These are phyloP conservation scores for Myotis daubentonii DNA, from an alignment of 2,797 vertebrate genomes.

Conservation along the genomic window DNA sequence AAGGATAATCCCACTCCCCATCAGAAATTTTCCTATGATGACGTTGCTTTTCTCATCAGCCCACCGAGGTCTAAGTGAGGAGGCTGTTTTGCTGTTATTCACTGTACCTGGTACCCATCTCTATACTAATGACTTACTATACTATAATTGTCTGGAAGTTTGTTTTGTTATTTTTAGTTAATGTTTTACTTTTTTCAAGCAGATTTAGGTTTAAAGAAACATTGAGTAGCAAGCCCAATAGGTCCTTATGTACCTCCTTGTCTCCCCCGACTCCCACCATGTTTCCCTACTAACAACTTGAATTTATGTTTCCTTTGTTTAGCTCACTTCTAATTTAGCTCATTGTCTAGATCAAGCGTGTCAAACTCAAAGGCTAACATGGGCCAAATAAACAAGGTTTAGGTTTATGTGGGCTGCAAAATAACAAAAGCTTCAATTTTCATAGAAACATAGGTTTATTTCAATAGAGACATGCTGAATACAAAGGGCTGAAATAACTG, in stretches of 20 bases:
- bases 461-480: no score
- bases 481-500: no score
- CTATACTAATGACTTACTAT: not conserved
- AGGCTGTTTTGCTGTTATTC: not conserved
- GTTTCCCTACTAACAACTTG: not conserved
- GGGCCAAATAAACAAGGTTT: no score
- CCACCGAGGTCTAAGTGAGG: not conserved
- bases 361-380: no score
- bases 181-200: not conserved
- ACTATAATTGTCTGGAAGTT: not conserved
- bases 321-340: not conserved
- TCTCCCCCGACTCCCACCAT: rapidly evolving
- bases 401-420: no score
- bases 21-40: not conserved
- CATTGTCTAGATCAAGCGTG: no score
- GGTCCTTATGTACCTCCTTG: not conserved
- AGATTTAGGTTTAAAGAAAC: not conserved
- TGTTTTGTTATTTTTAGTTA: not conserved
- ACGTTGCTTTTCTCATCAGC: not conserved
- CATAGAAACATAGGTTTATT: no score
- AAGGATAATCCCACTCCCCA: not conserved
- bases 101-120: no score
- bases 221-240: not conserved
- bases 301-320: not conserved
- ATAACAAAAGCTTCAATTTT: no score